phyloP scores from a whole-genome alignment of 2,113 vertebrate genomes.

The Montifringilla adamsi region DNA sequence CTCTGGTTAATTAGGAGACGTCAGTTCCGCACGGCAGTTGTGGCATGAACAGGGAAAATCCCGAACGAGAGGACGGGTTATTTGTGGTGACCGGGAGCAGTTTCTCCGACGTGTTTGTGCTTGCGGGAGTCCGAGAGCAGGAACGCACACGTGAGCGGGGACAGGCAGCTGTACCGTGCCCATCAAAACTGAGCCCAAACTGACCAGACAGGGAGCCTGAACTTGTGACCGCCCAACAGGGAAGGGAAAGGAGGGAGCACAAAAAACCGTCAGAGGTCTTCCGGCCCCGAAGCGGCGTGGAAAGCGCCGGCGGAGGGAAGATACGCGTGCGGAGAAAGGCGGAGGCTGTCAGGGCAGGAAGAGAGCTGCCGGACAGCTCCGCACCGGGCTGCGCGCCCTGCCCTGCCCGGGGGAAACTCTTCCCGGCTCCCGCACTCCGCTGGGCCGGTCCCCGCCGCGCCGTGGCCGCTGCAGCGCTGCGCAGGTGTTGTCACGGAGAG shows the following conservation, averaged over 20 bases:
- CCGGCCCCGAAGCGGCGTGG: not conserved
- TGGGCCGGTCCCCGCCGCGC: not conserved
- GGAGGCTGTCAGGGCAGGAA: not conserved
- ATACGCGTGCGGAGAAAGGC: too few species aligned
- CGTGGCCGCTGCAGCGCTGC: constrained; percentile 10
- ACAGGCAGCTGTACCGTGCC: not conserved
- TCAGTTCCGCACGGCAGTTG: not conserved
- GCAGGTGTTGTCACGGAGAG: not conserved
- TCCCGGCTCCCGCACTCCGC: not conserved
- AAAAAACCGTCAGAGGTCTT: not conserved
- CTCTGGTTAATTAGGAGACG: not conserved
- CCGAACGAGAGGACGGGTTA: not conserved
- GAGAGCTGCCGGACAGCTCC: not conserved
- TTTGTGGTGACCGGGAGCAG: not conserved
- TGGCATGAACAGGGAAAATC: not conserved
- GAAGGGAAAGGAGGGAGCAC: not conserved
- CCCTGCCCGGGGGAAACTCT: not conserved
- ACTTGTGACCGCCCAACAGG: not conserved
- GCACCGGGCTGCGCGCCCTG: not conserved
- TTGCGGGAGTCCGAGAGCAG: not conserved
- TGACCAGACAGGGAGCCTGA: not conserved
- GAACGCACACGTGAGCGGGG: fast-evolving
- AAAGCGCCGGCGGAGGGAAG: too few species aligned
- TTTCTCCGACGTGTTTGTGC: not conserved
- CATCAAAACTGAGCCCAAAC: not conserved